Conservation (phyloP, 2,113 vertebrate genomes). For the Thomomys bottae region DNA sequence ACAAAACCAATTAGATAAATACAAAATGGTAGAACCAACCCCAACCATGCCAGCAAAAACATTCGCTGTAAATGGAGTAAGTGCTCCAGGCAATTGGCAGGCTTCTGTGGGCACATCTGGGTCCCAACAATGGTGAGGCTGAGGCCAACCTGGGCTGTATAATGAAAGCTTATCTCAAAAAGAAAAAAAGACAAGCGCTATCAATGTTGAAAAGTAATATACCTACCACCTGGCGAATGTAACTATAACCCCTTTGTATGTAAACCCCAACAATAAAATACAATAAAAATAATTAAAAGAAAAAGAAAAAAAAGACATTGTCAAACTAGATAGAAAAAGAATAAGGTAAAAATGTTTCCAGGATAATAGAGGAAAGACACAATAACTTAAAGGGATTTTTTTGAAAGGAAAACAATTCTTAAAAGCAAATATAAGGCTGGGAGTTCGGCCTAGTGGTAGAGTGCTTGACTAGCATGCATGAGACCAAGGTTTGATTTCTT, state of each 20-base stretch:
- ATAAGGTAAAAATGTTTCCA: conserved; percentile 38
- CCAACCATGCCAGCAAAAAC: neutral
- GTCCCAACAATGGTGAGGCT: neutral
- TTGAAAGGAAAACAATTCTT: conserved; percentile 19
- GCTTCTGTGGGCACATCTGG: no score
- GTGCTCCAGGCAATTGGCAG: neutral
- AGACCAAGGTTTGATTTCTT: no score
- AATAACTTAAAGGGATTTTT: neutral
- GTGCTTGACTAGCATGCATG: no score
- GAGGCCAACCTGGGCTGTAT: neutral
- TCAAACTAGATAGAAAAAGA: conserved; percentile 48
- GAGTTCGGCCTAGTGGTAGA: no score
- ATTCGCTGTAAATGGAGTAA: conserved; percentile 38
- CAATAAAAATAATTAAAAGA: no score
- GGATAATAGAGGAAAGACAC: conserved; percentile 5
- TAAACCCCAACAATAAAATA: no score
- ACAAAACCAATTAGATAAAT: conserved; percentile 9
- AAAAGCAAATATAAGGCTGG: conserved; percentile 43
- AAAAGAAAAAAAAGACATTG: neutral
- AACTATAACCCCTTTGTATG: no score
- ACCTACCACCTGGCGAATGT: no score
- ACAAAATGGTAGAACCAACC: conserved; percentile 12
- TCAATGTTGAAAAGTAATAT: no score
- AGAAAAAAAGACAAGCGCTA: no score
- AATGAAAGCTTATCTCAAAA: neutral